A percentile compares a stretch with the other conserved stretches of the same genome.
Evolutionary conservation across 2,888 invertebrate genomes (phyloP).

Genomic region (Ditylenchus weischeri): DNA sequence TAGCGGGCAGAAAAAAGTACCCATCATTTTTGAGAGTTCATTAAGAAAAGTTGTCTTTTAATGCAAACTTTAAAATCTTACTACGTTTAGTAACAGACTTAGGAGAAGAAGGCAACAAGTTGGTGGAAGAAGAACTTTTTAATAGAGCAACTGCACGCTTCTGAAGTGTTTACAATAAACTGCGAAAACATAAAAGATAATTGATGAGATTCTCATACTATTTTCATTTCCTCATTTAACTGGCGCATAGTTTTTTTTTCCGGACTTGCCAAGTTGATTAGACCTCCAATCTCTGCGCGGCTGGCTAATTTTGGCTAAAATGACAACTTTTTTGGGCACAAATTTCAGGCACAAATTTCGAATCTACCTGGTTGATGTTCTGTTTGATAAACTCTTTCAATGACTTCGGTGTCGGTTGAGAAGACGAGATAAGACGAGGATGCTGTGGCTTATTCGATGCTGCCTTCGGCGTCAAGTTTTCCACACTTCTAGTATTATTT

Average conservation of each 20-base stretch:
- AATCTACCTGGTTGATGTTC: constrained; percentile 3
- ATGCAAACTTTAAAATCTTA: too few species aligned
- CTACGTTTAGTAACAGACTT: too few species aligned
- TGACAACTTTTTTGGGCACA: neutral
- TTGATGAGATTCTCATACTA: constrained; percentile 1
- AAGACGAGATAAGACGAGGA: constrained; percentile 11
- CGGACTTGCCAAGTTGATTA: constrained; percentile 9
- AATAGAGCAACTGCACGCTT: constrained; percentile 32
- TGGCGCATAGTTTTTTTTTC: constrained; percentile 11
- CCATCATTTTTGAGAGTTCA: too few species aligned
- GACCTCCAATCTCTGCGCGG: constrained; percentile 1
- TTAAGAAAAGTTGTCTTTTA: too few species aligned
- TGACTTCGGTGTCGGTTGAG: constrained; percentile 16
- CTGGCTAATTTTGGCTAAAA: constrained; percentile 19
- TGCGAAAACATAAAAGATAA: neutral
- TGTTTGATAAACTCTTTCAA: constrained; percentile 35
- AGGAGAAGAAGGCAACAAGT: too few species aligned
- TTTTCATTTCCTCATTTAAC: constrained; percentile 12
- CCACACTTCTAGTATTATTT: constrained; percentile 7
- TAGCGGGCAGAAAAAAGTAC: too few species aligned
- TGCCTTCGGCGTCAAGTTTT: constrained; percentile 8
- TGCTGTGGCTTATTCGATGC: neutral
- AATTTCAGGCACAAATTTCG: neutral
- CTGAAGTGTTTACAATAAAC: constrained; percentile 14
- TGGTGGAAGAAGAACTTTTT: constrained; percentile 17